phyloP scores from a whole-genome alignment of 2,888 invertebrate genomes.

The Drosophila helvetica region DNA sequence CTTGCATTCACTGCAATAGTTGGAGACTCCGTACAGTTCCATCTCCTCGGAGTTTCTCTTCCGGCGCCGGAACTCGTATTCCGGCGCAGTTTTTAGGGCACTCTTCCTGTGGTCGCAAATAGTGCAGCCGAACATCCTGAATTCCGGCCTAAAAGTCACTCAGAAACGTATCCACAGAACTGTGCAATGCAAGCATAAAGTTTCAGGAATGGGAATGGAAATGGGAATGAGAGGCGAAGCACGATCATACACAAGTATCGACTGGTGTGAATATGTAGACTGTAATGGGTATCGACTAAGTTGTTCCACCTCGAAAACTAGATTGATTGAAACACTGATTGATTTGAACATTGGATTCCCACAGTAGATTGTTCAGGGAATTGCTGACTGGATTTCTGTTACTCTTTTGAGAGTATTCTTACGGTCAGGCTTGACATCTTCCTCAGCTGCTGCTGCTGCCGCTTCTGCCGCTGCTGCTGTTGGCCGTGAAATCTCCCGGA shows the following conservation, averaged over 20 bases:
- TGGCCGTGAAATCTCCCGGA: constrained; percentile 66
- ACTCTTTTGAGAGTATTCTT: constrained; percentile 9
- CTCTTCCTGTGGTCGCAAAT: constrained; percentile 38
- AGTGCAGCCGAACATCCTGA: constrained; percentile 49
- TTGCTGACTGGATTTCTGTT: neutral
- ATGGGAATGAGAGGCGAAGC: no score
- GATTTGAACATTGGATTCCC: no score
- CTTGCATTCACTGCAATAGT: constrained; percentile 39
- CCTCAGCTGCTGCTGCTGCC: constrained; percentile 38
- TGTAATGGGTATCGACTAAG: neutral
- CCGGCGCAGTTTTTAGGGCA: constrained; percentile 17
- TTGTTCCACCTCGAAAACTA: neutral
- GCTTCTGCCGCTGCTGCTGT: constrained; percentile 37
- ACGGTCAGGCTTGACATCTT: constrained; percentile 38
- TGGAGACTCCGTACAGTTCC: constrained; percentile 36
- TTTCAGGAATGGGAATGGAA: neutral
- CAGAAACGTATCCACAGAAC: neutral
- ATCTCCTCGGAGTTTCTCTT: neutral
- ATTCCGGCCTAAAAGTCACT: neutral
- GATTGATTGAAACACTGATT: neutral
- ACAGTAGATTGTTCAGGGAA: no score
- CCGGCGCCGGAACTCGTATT: constrained; percentile 37
- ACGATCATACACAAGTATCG: no score
- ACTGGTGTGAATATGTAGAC: neutral
- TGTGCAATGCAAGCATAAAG: neutral